Conservation (phyloP, 2,113 vertebrate species). For the Theropithecus gelada region DNA sequence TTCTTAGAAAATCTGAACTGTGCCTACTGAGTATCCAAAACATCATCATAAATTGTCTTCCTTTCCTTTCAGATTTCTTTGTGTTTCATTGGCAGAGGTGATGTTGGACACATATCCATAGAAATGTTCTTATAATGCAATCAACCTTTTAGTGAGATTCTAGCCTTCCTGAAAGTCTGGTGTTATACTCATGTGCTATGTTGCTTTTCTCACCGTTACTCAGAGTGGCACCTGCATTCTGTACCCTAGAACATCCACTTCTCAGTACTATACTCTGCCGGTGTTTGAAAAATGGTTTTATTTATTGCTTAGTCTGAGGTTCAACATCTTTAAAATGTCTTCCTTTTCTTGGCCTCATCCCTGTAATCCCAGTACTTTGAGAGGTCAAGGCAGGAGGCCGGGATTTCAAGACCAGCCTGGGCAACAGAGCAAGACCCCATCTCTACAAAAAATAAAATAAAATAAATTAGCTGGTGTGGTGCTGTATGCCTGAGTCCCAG, state of each 20-base stretch:
- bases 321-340: constrained; percentile 32
- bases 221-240: background rate
- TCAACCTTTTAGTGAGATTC: background rate
- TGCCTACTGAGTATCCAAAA: constrained; percentile 14
- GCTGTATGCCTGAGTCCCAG: no score
- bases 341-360: no score
- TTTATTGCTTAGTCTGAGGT: constrained; percentile 22
- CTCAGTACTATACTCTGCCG: background rate
- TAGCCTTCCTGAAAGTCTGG: background rate
- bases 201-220: background rate
- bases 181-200: background rate
- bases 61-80: constrained; percentile 17
- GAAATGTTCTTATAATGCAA: background rate
- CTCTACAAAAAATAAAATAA: no score
- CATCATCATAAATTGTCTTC: background rate
- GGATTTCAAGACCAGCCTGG: no score
- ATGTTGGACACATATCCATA: background rate
- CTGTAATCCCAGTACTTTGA: no score
- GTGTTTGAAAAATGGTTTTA: constrained; percentile 17
- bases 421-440: no score
- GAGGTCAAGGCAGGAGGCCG: no score
- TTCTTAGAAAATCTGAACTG: constrained; percentile 57
- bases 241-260: background rate
- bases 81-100: background rate
- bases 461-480: no score